These are phyloP conservation scores for Lochmaea crataegi DNA, from an alignment of 2,888 invertebrate species.

Conservation along the genomic window DNA sequence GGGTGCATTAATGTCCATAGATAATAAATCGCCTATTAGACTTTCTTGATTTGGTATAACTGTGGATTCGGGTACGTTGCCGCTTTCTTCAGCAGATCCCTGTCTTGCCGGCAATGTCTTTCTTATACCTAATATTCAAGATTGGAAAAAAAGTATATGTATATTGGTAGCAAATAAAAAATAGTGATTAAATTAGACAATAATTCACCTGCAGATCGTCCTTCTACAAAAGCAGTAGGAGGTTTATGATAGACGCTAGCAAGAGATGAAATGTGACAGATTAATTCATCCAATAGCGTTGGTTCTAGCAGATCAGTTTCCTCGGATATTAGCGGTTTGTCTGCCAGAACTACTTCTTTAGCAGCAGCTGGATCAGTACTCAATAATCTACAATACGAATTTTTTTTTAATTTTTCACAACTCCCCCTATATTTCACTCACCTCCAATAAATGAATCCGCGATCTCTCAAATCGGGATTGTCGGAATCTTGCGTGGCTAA, in stretches of 20 bases:
- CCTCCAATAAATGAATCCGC: conserved; percentile 99
- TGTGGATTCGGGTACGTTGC: conserved; percentile 65
- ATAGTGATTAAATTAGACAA: neutral
- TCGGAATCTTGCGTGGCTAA: conserved; percentile 94
- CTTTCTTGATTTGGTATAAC: conserved; percentile 90
- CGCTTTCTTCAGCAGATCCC: conserved; percentile 61
- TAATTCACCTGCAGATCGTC: conserved; percentile 67
- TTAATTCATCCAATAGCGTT: conserved; percentile 95
- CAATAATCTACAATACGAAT: conserved; percentile 68
- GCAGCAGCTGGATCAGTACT: conserved; percentile 99
- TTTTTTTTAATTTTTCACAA: neutral
- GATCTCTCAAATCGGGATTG: conserved; percentile 97
- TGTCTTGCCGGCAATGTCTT: conserved; percentile 82
- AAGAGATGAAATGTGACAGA: conserved; percentile 97
- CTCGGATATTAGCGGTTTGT: conserved; percentile 98
- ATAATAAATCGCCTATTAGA: conserved; percentile 94
- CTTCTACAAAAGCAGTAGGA: conserved; percentile 98
- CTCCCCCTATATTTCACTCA: conserved; percentile 14
- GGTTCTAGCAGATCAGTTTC: conserved; percentile 99
- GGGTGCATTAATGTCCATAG: conserved; percentile 90
- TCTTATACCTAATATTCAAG: conserved; percentile 71
- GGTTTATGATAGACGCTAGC: conserved; percentile 99
- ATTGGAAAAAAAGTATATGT: no score
- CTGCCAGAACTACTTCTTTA: conserved; percentile 98
- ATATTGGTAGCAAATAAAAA: no score